A percentile compares a stretch with the other conserved stretches of the same genome.
Evolutionary conservation across 2,797 vertebrate genomes (phyloP).

Genomic region (Prunella strophiata): DNA sequence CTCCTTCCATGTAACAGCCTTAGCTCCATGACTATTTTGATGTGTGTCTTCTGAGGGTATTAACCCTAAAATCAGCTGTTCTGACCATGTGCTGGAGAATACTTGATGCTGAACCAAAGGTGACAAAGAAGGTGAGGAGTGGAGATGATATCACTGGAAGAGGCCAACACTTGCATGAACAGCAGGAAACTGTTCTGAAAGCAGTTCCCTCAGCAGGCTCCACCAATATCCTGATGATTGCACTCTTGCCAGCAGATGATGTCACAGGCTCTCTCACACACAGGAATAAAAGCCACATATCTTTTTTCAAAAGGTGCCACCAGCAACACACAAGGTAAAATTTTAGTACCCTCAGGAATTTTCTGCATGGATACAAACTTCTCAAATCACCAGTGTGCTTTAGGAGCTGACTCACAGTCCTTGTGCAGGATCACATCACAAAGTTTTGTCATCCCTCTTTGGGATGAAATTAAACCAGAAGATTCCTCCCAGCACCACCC

Average conservation of each 20-base stretch:
- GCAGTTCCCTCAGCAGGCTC: not conserved
- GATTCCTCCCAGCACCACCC: not conserved
- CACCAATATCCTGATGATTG: not conserved
- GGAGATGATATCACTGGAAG: not conserved
- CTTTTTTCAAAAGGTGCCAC: not conserved
- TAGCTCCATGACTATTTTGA: not conserved
- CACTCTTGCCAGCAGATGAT: not conserved
- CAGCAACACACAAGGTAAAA: not conserved
- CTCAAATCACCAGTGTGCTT: not conserved
- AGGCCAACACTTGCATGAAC: fast-evolving
- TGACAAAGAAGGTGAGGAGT: fast-evolving
- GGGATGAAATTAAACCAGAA: not conserved
- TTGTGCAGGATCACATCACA: fast-evolving
- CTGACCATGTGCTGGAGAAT: not conserved
- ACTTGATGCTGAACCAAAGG: not conserved
- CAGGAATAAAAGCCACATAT: not conserved
- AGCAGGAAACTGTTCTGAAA: not conserved
- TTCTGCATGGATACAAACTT: not conserved
- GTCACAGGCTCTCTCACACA: not conserved
- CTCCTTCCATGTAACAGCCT: not conserved
- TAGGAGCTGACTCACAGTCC: not conserved
- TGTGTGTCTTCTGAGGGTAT: not conserved
- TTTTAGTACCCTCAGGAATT: not conserved
- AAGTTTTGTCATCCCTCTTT: not conserved
- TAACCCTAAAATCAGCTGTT: not conserved